Evolutionary conservation across 2,797 vertebrate genomes (phyloP).

Genomic region (Numenius phaeopus): DNA sequence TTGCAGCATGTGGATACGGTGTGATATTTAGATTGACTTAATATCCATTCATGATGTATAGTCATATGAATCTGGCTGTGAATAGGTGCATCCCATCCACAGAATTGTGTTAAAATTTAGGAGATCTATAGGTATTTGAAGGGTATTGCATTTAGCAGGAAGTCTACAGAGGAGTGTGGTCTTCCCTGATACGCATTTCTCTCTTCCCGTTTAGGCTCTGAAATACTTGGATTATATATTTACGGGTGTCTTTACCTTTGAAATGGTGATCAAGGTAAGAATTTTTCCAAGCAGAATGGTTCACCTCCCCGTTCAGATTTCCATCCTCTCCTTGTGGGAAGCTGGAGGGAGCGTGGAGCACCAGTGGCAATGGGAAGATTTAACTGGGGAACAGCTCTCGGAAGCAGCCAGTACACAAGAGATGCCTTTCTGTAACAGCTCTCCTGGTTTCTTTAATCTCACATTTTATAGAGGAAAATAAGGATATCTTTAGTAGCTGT

Average conservation of each 20-base stretch:
- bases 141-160: not conserved
- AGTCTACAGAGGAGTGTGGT: not conserved
- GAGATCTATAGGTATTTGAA: not conserved
- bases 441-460: not conserved
- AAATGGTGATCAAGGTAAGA: slow-evolving; percentile 99
- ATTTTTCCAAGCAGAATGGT: not conserved
- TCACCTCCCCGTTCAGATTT: not conserved
- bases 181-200: not conserved
- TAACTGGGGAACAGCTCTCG: not conserved
- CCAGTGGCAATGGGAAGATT: not conserved
- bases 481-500: not conserved
- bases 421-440: not conserved
- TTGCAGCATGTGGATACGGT: not conserved
- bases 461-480: not conserved
- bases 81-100: not conserved
- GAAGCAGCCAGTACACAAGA: not conserved
- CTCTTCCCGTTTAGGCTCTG: slow-evolving; percentile 84
- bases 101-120: not conserved
- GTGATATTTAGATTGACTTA: not conserved
- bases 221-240: slow-evolving; percentile 98
- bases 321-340: not conserved
- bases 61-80: not conserved
- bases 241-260: slow-evolving; percentile 97
- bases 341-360: not conserved
- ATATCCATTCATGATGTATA: not conserved